phyloP scores from a whole-genome alignment of 2,888 invertebrate species.

The Pasiphila rectangulata region DNA sequence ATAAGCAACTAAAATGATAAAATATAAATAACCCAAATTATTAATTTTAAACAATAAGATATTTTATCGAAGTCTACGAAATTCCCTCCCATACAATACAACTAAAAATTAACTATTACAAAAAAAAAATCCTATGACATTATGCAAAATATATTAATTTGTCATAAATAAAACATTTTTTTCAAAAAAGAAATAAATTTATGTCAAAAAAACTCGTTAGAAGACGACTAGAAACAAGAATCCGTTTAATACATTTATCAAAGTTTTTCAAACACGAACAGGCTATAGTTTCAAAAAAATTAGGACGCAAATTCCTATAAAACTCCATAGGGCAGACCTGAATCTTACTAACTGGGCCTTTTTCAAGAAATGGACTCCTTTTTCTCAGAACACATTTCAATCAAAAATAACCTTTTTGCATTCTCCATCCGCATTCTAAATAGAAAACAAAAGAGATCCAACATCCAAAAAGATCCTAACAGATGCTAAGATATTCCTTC shows the following conservation, averaged over 20 bases:
- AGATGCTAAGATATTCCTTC: slow-evolving; percentile 36
- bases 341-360: slow-evolving; percentile 8
- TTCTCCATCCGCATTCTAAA: slow-evolving; percentile 1
- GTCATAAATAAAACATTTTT: slow-evolving; percentile 32
- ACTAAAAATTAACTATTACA: slow-evolving; percentile 7
- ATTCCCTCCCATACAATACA: too few relatives aligned
- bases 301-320: slow-evolving; percentile 8
- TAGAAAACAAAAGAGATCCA: slow-evolving; percentile 5
- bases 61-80: too few relatives aligned
- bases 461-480: slow-evolving; percentile 18
- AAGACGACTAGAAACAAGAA: neutral
- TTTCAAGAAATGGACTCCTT: slow-evolving; percentile 38
- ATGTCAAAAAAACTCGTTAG: slow-evolving; percentile 6
- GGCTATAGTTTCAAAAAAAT: neutral
- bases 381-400: slow-evolving; percentile 41
- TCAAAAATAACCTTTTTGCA: slow-evolving; percentile 37
- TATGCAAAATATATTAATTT: slow-evolving; percentile 6
- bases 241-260: neutral
- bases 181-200: neutral
- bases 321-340: slow-evolving; percentile 1
- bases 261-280: too few relatives aligned
- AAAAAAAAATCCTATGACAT: neutral
- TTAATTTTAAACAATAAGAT: slow-evolving; percentile 9
- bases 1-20: too few relatives aligned
- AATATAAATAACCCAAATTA: neutral